Evolutionary conservation across 2,888 invertebrate species (phyloP).

Genomic region (Oegoconia quadripuncta): DNA sequence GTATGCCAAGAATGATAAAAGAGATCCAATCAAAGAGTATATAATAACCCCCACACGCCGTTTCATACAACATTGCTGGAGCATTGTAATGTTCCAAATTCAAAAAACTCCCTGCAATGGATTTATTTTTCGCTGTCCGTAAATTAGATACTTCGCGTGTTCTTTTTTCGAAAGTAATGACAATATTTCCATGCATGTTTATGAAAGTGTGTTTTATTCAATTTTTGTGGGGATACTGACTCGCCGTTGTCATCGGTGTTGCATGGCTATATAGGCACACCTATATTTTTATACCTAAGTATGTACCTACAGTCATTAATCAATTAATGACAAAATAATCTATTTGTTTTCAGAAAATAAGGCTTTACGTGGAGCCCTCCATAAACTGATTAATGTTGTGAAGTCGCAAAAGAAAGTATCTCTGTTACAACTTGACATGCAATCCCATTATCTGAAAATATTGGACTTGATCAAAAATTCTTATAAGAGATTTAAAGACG

Average conservation of each 20-base stretch:
- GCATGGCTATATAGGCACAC: neutral
- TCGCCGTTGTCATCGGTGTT: neutral
- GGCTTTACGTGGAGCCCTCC: conserved; percentile 19
- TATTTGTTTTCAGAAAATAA: conserved; percentile 29
- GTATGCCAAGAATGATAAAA: too few species aligned
- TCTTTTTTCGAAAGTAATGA: too few species aligned
- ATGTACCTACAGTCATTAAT: too few species aligned
- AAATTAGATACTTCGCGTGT: too few species aligned
- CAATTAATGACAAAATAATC: neutral
- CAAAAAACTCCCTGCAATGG: too few species aligned
- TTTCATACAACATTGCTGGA: too few species aligned
- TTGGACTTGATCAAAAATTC: conserved; percentile 44
- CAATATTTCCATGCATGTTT: too few species aligned
- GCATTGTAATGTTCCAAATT: too few species aligned
- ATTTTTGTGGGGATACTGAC: neutral
- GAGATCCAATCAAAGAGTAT: too few species aligned
- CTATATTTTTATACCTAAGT: neutral
- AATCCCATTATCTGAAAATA: conserved; percentile 37
- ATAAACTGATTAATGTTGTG: conserved; percentile 9
- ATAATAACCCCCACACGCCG: too few species aligned
- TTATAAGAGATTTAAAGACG: conserved; percentile 29
- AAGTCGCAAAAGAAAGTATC: conserved; percentile 31
- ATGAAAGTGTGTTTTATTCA: too few species aligned
- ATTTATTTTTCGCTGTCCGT: too few species aligned
- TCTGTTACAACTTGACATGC: conserved; percentile 45